Evolutionary conservation across 1,140 invertebrate genomes (phyloP), one percentile per base, ranked within the genome.

Genomic region (Musca domestica): DNA sequence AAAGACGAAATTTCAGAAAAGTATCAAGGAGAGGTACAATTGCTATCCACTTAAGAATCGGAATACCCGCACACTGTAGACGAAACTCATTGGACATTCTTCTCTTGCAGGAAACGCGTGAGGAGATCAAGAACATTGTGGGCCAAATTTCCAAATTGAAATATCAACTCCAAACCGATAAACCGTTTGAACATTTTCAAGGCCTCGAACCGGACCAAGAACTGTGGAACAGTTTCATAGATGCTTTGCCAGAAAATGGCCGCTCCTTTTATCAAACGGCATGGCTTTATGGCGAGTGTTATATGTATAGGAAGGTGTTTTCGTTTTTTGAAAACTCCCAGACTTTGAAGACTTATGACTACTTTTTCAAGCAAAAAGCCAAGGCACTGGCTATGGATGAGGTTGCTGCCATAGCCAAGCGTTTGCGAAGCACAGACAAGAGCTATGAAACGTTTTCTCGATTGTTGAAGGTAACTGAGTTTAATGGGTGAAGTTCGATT

Each of bases 201-300:
- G 74, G 83, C 61, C 2, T 27, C 70, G 82, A 83, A 3, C 68
- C 74, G 0, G 85, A 87, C 61, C 79, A 76, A 0, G 75, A 80
- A 7, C 70, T 83, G 67, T 85, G 85, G 79, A 88, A 86, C 71
- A 74, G 81, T 23, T 83, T 84, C 74, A 83, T 83, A 48, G 80
- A 68, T 63, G 73, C 48, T 0, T 56, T 82, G n/a, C 63, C 70
- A 3, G 65, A 71, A 0, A 80, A 83, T 14, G 77, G 80, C 22
- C 82, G 85, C 7, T 87, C 86, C 15, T 98, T 93, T 87, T 98
- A 92, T 78, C 87, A 88, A 49, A 87, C 90, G 51, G 83, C 88
- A 6, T 98, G 94, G 95, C 83, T 99, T 0, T 92, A 93, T 76
- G 87, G 89, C 10, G 96, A 99, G 84, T 96, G 95, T 76, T 98